Percentiles rank a stretch among this genome's conserved stretches.
Conservation (phyloP, 2,113 vertebrate genomes). For the Halichoeres trimaculatus region DNA sequence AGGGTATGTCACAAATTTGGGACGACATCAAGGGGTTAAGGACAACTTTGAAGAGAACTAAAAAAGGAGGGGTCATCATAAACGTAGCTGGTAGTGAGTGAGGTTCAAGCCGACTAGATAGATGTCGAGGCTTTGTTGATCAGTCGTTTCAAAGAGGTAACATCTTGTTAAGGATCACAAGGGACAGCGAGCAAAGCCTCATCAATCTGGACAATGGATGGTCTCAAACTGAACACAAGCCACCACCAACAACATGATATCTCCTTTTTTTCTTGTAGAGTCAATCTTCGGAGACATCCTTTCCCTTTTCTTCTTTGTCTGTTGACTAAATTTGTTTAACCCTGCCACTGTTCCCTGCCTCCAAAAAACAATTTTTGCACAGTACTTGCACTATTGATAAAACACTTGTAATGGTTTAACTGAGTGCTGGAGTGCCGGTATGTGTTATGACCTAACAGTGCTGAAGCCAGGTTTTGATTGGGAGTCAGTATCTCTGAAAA, state of each 20-base stretch:
- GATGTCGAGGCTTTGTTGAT: neutral
- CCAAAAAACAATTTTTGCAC: neutral
- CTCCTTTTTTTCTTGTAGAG: neutral
- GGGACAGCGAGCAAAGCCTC: neutral
- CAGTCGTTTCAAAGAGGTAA: neutral
- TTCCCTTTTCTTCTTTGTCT: neutral
- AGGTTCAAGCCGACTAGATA: neutral
- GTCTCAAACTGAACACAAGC: neutral
- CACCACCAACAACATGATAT: neutral
- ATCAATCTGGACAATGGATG: neutral
- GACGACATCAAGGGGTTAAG: too few species aligned
- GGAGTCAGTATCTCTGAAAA: too few species aligned
- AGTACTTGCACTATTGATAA: neutral
- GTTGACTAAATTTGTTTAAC: neutral
- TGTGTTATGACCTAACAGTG: too few species aligned
- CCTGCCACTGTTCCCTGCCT: neutral
- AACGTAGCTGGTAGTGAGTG: neutral
- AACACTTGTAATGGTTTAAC: neutral
- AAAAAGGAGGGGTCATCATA: too few species aligned
- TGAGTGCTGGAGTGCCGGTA: neutral
- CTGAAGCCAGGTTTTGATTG: too few species aligned
- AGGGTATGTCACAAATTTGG: too few species aligned
- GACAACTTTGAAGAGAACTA: neutral
- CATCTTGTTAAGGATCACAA: neutral
- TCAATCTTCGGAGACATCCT: neutral